Base-by-base conservation (phyloP, 2,797 vertebrate genomes). In the Kryptopterus vitreolus region DNA sequence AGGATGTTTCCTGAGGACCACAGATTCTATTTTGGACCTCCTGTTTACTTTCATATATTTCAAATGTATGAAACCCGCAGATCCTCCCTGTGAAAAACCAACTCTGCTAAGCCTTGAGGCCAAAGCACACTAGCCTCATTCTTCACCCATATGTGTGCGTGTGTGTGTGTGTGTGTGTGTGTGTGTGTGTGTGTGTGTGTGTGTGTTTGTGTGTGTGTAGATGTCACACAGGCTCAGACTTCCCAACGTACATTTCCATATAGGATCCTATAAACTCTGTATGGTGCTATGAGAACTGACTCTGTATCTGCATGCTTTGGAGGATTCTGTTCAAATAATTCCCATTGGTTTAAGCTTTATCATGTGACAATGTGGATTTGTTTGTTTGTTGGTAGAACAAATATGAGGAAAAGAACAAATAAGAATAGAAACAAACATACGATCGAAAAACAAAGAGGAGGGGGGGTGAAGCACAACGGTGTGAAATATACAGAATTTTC, bases 41-140 rank as follows among this genome's bases (percentile, higher is more conserved):
- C 80, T 89, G 88, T 93, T 94, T 94, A 92, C 89, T 93, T 88
- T 79, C 83, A 90, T 86, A 80, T 83, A 93, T 93, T 92, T 90
- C 86, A 91, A 88, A 92, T 85, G 76, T 77, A 87, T 90, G 89
- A 88, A 65, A 70, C 48, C 84, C 78, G 71, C 85, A 85, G 83
- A 83, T 87, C 88, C 91, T 93, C 92, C 91, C 90, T 86, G 75
- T 90, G 76, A 87, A 91, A 91, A 88, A 89, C 83, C 86, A 83
- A 85, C 82, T 82, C 85, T 83, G 83, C 87, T 86, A 77, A 84
- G 70, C 81, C 86, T 84, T 63, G 58, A 68, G 66, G 43, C 82
- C 6, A 13, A 86, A 87, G 88, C 90, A 92, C 91, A 94, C 91
- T 88, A 87, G 82, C 84, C 90, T 85, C 89, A 92, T 94, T 94